These are phyloP conservation scores for Calonectris borealis DNA, from an alignment of 2,113 vertebrate genomes.

Conservation along the genomic window DNA sequence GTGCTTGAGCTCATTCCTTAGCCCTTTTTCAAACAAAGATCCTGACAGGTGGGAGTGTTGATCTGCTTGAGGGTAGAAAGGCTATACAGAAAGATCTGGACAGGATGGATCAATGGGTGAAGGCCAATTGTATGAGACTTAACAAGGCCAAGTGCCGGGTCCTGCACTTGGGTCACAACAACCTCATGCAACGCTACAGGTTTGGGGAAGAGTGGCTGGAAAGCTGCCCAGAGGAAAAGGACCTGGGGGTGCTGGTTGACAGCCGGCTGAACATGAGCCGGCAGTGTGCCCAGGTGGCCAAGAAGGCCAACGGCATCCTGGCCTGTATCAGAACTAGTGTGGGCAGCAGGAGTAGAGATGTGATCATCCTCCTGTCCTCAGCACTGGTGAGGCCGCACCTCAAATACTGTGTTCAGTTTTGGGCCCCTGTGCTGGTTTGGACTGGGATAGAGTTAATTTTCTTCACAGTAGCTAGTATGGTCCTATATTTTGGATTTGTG, in stretches of 20 bases:
- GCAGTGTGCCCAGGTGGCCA: neutral
- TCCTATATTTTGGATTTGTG: too few species aligned
- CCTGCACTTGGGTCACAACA: neutral
- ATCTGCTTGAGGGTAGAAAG: neutral
- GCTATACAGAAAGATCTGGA: neutral
- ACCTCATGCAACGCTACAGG: neutral
- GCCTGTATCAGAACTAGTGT: neutral
- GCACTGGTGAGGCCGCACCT: too few species aligned
- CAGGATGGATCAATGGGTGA: accelerated
- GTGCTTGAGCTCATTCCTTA: neutral
- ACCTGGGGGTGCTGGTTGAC: neutral
- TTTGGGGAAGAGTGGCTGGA: neutral
- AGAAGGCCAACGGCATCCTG: neutral
- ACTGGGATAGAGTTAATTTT: too few species aligned
- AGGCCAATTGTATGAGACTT: neutral
- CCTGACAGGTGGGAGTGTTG: neutral
- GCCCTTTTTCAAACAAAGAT: neutral
- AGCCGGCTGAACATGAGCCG: accelerated
- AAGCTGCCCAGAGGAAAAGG: accelerated
- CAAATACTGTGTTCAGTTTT: too few species aligned
- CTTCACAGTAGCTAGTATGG: too few species aligned
- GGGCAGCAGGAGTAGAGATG: neutral
- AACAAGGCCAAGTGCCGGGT: neutral
- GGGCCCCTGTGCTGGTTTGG: accelerated
- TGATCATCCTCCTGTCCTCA: too few species aligned